phyloP scores from a whole-genome alignment of 2,113 vertebrate species.

The Hippolais icterina region DNA sequence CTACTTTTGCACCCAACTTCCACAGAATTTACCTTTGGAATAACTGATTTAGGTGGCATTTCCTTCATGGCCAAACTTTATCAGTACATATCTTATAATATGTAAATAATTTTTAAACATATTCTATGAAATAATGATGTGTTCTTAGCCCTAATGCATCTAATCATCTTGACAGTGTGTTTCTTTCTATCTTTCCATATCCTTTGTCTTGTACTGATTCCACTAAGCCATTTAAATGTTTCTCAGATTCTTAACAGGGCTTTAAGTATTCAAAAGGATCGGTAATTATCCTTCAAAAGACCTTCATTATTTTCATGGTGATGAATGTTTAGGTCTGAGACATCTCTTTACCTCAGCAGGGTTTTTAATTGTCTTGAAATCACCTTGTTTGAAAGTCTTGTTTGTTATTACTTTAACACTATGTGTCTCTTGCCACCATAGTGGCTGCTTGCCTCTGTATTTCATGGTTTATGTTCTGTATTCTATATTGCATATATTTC shows the following conservation, averaged over 20 bases:
- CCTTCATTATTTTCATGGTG: slow-evolving; percentile 5
- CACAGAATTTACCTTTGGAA: not conserved
- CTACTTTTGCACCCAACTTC: not conserved
- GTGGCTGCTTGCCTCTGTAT: rapidly evolving
- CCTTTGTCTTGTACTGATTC: not conserved
- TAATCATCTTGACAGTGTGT: not conserved
- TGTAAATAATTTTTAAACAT: not conserved
- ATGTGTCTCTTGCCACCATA: not conserved
- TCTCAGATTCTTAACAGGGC: not conserved
- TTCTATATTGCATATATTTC: not conserved
- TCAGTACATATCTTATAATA: not conserved
- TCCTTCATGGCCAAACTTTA: not conserved
- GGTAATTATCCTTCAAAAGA: not conserved
- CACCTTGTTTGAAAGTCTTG: not conserved
- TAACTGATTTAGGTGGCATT: rapidly evolving
- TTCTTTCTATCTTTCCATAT: not conserved
- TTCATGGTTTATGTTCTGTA: not conserved
- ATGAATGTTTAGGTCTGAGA: not conserved
- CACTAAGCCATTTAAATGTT: not conserved
- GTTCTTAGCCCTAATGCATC: not conserved
- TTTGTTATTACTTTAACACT: not conserved
- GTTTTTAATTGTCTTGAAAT: not conserved
- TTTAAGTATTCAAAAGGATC: slow-evolving; percentile 10
- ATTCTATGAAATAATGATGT: not conserved
- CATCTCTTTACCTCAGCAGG: not conserved